phyloP scores from a whole-genome alignment of 1,140 invertebrate genomes.

The Parapsyche elsis region DNA sequence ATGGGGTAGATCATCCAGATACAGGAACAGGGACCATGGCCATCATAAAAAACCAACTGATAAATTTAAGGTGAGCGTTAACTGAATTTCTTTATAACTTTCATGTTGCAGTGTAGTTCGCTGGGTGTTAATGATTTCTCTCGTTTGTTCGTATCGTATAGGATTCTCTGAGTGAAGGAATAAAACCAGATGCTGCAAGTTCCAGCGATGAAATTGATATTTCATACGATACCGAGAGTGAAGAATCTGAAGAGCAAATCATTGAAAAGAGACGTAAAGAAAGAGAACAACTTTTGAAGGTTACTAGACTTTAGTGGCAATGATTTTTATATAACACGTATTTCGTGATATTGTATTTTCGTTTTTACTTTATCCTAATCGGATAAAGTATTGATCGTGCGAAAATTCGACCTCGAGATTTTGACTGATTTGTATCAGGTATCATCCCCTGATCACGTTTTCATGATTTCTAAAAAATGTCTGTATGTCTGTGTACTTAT shows the following conservation, averaged over 20 bases:
- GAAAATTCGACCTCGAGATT: too few species aligned
- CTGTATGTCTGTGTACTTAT: too few species aligned
- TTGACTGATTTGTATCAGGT: too few species aligned
- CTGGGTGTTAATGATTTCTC: conserved; percentile 53
- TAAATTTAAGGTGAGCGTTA: conserved; percentile 58
- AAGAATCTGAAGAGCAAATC: conserved; percentile 94
- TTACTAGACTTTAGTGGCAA: conserved; percentile 59
- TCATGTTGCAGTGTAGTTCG: conserved; percentile 46
- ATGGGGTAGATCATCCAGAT: conserved; percentile 60
- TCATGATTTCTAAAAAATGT: too few species aligned
- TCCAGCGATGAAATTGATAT: conserved; percentile 73
- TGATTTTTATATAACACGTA: neutral
- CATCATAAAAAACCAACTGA: conserved; percentile 58
- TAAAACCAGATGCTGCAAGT: conserved; percentile 66
- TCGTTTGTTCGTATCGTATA: conserved; percentile 68
- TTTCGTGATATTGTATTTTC: too few species aligned
- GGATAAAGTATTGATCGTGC: too few species aligned
- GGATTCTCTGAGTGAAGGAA: conserved; percentile 86
- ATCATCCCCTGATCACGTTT: too few species aligned
- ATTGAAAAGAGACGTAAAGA: conserved; percentile 91
- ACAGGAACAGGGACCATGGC: conserved; percentile 44
- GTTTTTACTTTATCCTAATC: too few species aligned
- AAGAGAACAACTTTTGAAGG: conserved; percentile 88
- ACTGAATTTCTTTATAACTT: neutral
- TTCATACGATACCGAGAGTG: conserved; percentile 84